Evolutionary conservation across 2,888 invertebrate species (phyloP), one percentile per base, ranked within the genome.

Genomic region (Eilema caniola): DNA sequence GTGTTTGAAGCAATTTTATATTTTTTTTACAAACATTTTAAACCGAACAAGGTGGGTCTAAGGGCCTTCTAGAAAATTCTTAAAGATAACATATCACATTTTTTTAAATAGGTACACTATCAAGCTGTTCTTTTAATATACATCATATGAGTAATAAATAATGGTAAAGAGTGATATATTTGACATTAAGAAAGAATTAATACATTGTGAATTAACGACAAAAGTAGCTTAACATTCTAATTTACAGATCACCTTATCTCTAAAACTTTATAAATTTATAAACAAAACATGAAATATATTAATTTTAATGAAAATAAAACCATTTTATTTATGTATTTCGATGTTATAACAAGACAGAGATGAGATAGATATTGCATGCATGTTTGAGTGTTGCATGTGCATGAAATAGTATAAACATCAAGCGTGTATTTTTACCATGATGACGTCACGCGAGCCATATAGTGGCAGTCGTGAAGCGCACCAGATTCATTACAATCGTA

Each of bases 11-110:
- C 2, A 10, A 20, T 47, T 8, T 20, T n/a, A n/a, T n/a, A n/a
- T 53, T 53, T 47, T 47, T 53, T n/a, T n/a, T 53, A n/a, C 53
- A 53, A 53, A 20, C n/a, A n/a, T n/a, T 47, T 47, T n/a, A 53
- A 53, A n/a, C 53, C n/a, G 8, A 53, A n/a, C 0, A 7, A n/a
- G 20, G n/a, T 1, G n/a, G 53, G 53, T n/a, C 16, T 41, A 20
- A 53, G n/a, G n/a, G n/a, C n/a, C 53, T 53, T n/a, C 53, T n/a
- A n/a, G 53, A 53, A 53, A 2, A 53, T 53, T 53, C n/a, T 53
- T n/a, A 53, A 53, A 53, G 10, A 53, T 20, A 4, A 28, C 28
- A 47, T 53, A 53, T 53, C 53, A 53, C 53, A 53, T n/a, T 53
- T 53, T 53, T 53, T 53, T 47, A 20, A 41, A 20, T 5, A 53